Base-by-base conservation (phyloP, 2,888 invertebrate genomes). In the Amiota communis region DNA sequence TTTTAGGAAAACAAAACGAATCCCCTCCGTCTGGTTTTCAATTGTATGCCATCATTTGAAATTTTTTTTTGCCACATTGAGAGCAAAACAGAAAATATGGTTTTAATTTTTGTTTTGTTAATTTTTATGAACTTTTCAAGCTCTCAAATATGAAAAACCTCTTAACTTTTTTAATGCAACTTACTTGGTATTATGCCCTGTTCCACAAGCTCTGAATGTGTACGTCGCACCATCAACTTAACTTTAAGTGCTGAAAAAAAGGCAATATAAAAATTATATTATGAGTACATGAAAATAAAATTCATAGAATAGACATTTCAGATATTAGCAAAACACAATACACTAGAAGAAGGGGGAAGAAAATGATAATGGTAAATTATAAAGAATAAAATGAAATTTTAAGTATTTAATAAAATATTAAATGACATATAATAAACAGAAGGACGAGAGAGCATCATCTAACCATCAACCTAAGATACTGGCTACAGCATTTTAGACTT, bases 151-250 rank as follows among this genome's bases (percentile, higher is more conserved):
- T 36, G 13, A 12, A 63, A 13, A 46, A 48, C 12, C 48, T 47
- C 4, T 71, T 59, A 61, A 71, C 71, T 47, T 70, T 56, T 13
- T 49, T 67, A 0, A 48, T n/a, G 13, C 68, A 88, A 97, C 98
- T 97, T 93, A 98, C 98, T 96, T 88, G 98, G 98, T 94, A 98
- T 96, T 89, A 99, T 98, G 91, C 98, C 98, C 92, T 98, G 98
- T 84, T 96, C 98, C 86, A 98, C 97, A 86, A 98, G 93, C 91
- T 98, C 98, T 91, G 95, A 97, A 89, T 97, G 94, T 77, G 98
- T 97, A 88, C 98, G 92, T 90, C 98, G 92, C 91, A 97, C 93
- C 95, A 98, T 96, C 91, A 98, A 92, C 92, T 98, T 98, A 91
- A 98, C 96, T 93, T 98, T 98, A 89, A 98, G 93, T 88, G 98